phyloP scores from a whole-genome alignment of 2,113 vertebrate species.

The Peromyscus californicus region DNA sequence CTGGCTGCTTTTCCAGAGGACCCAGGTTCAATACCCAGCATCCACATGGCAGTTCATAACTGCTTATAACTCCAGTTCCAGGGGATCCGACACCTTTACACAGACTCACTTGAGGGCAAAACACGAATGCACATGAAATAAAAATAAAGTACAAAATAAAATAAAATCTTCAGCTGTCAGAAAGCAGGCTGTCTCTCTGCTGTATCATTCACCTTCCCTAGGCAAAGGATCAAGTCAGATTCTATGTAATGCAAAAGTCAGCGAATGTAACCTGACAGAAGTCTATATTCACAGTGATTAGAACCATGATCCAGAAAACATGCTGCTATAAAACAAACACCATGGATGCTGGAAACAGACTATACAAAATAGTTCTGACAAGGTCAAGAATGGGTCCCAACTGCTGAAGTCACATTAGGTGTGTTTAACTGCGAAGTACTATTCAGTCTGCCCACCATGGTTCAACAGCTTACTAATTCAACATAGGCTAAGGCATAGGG shows the following conservation, averaged over 20 bases:
- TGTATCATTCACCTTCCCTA: slow-evolving; percentile 3
- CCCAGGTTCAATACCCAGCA: too few relatives aligned
- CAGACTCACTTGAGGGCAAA: background rate
- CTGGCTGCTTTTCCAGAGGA: background rate
- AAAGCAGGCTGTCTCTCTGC: background rate
- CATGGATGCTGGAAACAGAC: background rate
- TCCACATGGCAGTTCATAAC: background rate
- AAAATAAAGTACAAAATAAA: background rate
- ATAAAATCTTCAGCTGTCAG: slow-evolving; percentile 22
- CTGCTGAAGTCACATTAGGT: background rate
- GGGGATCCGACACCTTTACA: background rate
- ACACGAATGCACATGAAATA: background rate
- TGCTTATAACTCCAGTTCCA: background rate
- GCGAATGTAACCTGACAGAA: background rate
- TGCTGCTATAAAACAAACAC: background rate
- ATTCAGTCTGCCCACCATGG: rapidly evolving
- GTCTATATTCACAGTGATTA: background rate
- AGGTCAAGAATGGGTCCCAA: slow-evolving; percentile 16
- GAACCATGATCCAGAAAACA: background rate
- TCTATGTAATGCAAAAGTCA: slow-evolving; percentile 23
- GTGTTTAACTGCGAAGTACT: background rate
- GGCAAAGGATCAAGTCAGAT: background rate
- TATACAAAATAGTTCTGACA: background rate
- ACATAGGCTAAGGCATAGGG: background rate
- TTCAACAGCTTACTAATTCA: background rate